Conservation (phyloP, 1,140 invertebrate genomes). For the Drosophila pruinosa region DNA sequence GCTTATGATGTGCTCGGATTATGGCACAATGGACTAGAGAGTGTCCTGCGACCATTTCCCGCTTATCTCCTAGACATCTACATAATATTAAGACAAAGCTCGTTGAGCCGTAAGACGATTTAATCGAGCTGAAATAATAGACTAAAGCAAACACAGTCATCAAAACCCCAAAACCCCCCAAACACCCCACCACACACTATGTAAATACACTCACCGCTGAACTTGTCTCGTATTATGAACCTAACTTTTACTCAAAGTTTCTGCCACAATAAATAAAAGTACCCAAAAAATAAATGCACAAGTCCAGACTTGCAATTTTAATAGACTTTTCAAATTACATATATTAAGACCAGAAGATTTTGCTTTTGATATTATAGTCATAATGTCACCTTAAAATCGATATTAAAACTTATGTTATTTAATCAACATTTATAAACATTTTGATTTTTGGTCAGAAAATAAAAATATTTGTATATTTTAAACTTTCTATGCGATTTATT, state of each 20-base stretch:
- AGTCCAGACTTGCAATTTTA: too few relatives aligned
- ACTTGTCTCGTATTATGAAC: conserved; percentile 30
- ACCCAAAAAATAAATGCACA: too few relatives aligned
- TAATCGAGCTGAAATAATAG: conserved; percentile 80
- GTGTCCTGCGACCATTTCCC: conserved; percentile 9
- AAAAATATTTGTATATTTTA: too few relatives aligned
- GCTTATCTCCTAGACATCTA: conserved; percentile 74
- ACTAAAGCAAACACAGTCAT: conserved; percentile 53
- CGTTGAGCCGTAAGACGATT: conserved; percentile 80
- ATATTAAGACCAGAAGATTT: too few relatives aligned
- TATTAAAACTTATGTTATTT: too few relatives aligned
- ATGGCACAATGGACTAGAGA: conserved; percentile 66
- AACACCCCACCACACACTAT: conserved; percentile 2
- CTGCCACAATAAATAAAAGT: background rate
- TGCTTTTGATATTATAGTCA: too few relatives aligned
- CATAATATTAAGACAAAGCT: conserved; percentile 80
- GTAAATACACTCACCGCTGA: conserved; percentile 17
- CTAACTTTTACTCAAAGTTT: conserved; percentile 14
- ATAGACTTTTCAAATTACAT: too few relatives aligned
- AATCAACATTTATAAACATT: too few relatives aligned
- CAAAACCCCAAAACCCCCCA: conserved; percentile 8
- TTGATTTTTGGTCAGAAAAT: too few relatives aligned
- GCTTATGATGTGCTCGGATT: conserved; percentile 77
- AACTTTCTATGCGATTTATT: too few relatives aligned
- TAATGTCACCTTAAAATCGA: too few relatives aligned